Conservation (phyloP, 2,797 vertebrate genomes). For the Heliangelus exortis region DNA sequence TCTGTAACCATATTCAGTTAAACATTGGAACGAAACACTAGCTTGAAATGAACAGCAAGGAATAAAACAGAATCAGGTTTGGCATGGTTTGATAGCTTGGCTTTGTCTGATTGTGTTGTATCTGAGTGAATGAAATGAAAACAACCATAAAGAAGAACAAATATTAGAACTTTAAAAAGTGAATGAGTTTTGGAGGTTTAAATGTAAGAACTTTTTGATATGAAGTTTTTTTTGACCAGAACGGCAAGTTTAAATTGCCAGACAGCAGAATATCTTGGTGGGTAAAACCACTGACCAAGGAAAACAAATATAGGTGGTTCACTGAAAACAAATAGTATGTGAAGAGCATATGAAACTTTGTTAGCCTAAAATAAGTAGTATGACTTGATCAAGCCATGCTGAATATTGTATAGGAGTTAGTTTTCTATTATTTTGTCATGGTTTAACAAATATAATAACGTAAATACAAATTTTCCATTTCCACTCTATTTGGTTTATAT, state of each 20-base stretch:
- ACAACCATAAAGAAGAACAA: not conserved
- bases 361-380: not conserved
- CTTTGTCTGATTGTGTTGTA: not conserved
- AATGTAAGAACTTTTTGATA: not conserved
- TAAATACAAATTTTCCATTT: not conserved
- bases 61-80: not conserved
- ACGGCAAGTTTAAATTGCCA: not conserved
- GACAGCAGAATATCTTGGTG: not conserved
- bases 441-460: not conserved
- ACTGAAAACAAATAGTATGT: not conserved
- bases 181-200: not conserved
- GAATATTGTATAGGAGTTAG: not conserved
- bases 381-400: not conserved
- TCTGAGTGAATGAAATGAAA: not conserved
- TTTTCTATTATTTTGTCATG: not conserved
- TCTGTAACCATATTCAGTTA: not conserved
- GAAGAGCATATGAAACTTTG: not conserved
- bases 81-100: not conserved
- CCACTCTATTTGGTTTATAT: not conserved
- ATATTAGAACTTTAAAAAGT: not conserved
- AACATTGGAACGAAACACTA: not conserved
- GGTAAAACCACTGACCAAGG: not conserved
- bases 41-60: not conserved
- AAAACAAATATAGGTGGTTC: not conserved
- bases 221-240: not conserved